A percentile compares a stretch with the other conserved stretches of the same genome.
phyloP scores from a whole-genome alignment of 2,113 vertebrate genomes.

The Bungarus multicinctus region DNA sequence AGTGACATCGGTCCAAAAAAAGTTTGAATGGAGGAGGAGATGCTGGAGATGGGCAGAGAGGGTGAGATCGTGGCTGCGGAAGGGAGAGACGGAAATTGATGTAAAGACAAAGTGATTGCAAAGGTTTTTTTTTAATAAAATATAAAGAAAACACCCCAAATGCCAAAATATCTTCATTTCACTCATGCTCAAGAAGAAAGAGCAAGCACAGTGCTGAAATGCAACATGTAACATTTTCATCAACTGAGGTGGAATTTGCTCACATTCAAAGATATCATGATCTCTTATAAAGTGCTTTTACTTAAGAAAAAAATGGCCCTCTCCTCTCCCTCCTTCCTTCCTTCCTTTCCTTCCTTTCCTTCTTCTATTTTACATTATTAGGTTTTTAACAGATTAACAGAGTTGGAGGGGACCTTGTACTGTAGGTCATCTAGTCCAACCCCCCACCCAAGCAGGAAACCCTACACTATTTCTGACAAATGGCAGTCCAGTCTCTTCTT shows the following conservation, averaged over 20 bases:
- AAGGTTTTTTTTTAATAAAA: not conserved
- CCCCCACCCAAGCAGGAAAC: too few species aligned
- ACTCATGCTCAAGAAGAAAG: not conserved
- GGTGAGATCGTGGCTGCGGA: constrained; percentile 75
- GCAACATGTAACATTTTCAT: not conserved
- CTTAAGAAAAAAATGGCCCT: not conserved
- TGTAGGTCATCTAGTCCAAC: too few species aligned
- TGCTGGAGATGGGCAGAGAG: constrained; percentile 69
- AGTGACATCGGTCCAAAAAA: constrained; percentile 82
- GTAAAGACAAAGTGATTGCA: not conserved
- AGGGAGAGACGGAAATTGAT: constrained; percentile 30
- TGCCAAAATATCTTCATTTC: not conserved
- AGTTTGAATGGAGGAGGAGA: constrained; percentile 73
- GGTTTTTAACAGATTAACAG: too few species aligned
- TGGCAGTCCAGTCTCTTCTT: too few species aligned
- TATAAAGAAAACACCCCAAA: not conserved
- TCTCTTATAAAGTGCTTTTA: not conserved
- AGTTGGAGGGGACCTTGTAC: too few species aligned
- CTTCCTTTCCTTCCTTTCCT: not conserved
- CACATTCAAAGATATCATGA: not conserved
- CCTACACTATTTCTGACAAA: too few species aligned
- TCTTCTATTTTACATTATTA: too few species aligned
- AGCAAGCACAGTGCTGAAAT: not conserved
- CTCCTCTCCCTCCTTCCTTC: not conserved
- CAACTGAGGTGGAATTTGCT: not conserved